Evolutionary conservation across 2,888 invertebrate genomes (phyloP), one percentile per base, ranked within the genome.

Genomic region (Herminia tarsipennalis): DNA sequence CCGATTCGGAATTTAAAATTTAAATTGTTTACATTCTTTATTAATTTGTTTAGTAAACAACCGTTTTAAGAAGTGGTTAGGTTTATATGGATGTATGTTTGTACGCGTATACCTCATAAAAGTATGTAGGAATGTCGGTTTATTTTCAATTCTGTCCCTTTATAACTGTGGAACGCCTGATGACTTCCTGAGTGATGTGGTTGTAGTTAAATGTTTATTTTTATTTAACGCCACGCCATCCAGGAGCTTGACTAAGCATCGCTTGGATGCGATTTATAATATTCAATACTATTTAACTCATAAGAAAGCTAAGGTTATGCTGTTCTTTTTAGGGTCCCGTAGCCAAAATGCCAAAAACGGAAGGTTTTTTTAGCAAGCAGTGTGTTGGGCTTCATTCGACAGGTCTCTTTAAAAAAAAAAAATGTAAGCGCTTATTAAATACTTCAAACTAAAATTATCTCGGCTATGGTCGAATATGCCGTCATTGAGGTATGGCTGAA

Each of bases 21-120:
- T 43, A 34, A 40, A 51, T 46, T 56, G 38, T 61, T 56, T 49
- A 47, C 54, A 54, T 66, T 54, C 39, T 43, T 48, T 4, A 30
- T 35, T 47, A 47, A 47, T 47, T 41, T 40, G 35, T 47, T 47
- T 38, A 24, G 32, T 47, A 47, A 41, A 47, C 36, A 47, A 30
- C 22, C 39, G 38, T 34, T 43, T 43, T 43, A 14, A 37, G 12
- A 21, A 38, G 38, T 45, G 28, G 21, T 35, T 21, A 25, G n/a
- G 20, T 32, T 33, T 27, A 24, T 35, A 27, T 28, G 42, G 9
- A 30, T 14, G 16, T 21, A 18, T 29, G 36, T 43, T 27, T 29
- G 29, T n/a, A 29, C 22, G 34, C 20, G 17, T 6, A 10, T 28
- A 9, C 8, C 13, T 41, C 42, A 35, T 42, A 35, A 32, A 30